Conservation (phyloP, 2,113 vertebrate species). For the Otis tarda region DNA sequence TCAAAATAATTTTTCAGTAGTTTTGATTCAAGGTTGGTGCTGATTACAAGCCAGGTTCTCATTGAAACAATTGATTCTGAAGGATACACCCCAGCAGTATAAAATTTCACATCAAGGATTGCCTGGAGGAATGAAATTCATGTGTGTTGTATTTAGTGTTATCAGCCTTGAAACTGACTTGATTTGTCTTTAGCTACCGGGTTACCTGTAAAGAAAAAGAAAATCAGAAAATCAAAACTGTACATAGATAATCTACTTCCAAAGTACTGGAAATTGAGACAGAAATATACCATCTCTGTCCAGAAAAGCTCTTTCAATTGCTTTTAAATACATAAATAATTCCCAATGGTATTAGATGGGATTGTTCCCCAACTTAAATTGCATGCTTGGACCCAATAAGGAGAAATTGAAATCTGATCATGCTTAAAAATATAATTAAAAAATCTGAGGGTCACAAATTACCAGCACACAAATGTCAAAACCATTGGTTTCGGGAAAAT, state of each 20-base stretch:
- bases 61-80: conserved; percentile 53
- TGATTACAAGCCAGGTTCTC: conserved; percentile 56
- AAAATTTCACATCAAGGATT: conserved; percentile 69
- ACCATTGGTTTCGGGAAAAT: neutral
- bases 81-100: conserved; percentile 41
- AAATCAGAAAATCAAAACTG: conserved; percentile 64
- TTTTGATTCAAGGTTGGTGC: conserved; percentile 62
- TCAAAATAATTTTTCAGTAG: conserved; percentile 57
- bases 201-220: conserved; percentile 80
- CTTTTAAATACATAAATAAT: neutral
- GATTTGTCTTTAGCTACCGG: conserved; percentile 72
- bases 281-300: neutral
- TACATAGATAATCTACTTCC: neutral
- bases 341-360: neutral
- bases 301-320: neutral
- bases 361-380: neutral
- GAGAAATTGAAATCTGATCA: neutral
- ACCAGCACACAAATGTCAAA: neutral
- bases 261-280: conserved; percentile 8
- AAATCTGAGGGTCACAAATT: neutral
- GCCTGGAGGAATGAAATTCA: conserved; percentile 58
- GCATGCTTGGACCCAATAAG: neutral
- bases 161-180: conserved; percentile 59
- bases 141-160: conserved; percentile 21
- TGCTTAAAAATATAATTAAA: neutral